These are phyloP conservation scores for Polylopha cassiicola DNA, from an alignment of 2,888 invertebrate genomes.

Conservation along the genomic window DNA sequence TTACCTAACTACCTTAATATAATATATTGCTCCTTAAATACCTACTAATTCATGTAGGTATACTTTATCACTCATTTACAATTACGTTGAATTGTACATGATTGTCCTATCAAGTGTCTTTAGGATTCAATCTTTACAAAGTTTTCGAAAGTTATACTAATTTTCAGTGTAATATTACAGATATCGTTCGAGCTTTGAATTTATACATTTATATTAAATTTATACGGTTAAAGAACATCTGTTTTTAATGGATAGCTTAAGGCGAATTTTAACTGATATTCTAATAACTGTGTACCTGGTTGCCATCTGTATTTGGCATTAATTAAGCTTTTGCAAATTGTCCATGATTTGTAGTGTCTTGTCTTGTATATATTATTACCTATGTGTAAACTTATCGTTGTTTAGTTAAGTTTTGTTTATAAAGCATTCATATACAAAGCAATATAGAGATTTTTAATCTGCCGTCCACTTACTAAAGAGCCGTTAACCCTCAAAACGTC, in stretches of 20 bases:
- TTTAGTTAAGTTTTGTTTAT: conserved; percentile 25
- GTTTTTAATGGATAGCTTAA: conserved; percentile 33
- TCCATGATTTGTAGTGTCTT: conserved; percentile 33
- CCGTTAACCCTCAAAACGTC: conserved; percentile 14
- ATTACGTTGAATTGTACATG: too few species aligned
- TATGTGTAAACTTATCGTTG: conserved; percentile 25
- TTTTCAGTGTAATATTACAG: conserved; percentile 21
- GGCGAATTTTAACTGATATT: conserved; percentile 37
- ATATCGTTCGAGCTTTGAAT: conserved; percentile 35
- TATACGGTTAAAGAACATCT: conserved; percentile 34
- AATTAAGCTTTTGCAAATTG: conserved; percentile 40
- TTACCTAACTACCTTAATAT: too few species aligned
- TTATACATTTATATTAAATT: conserved; percentile 40
- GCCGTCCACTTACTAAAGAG: not conserved
- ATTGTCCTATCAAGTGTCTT: too few species aligned
- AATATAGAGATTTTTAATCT: conserved; percentile 1
- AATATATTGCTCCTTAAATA: too few species aligned
- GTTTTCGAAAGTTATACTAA: too few species aligned
- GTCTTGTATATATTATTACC: conserved; percentile 27
- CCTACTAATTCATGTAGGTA: too few species aligned
- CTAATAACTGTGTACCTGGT: conserved; percentile 46
- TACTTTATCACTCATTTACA: too few species aligned
- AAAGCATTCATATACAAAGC: conserved; percentile 26
- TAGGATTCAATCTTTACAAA: too few species aligned
- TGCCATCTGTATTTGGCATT: conserved; percentile 41